Evolutionary conservation across 2,888 invertebrate species (phyloP).

Genomic region (Camponotus fellah): DNA sequence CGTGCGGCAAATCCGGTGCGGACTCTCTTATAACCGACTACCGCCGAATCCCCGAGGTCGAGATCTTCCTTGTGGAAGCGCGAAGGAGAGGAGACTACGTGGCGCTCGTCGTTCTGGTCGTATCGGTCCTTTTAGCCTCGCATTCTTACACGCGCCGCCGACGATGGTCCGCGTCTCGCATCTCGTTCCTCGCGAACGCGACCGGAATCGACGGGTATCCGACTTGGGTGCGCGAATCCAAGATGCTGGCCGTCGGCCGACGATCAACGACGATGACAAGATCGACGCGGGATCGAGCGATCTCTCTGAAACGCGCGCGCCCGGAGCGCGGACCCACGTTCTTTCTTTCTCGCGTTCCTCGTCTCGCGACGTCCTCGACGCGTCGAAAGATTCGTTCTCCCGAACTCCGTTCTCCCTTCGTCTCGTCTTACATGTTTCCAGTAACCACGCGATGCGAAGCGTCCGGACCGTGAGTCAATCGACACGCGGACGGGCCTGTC

Average conservation of each 20-base stretch:
- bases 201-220: conserved; percentile 16
- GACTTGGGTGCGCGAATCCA: background rate
- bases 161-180: conserved; percentile 34
- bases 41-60: conserved; percentile 33
- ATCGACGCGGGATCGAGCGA: conserved; percentile 27
- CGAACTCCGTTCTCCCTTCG: conserved; percentile 19
- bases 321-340: conserved; percentile 40
- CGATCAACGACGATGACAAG: background rate
- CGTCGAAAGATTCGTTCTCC: conserved; percentile 50
- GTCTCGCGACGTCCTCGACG: conserved; percentile 61
- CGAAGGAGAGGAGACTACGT: conserved; percentile 26
- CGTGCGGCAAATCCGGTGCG: conserved; percentile 24
- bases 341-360: conserved; percentile 61
- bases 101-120: background rate
- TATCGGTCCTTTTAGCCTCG: conserved; percentile 47
- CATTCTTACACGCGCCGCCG: conserved; percentile 55
- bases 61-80: conserved; percentile 20
- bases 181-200: conserved; percentile 26
- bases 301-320: conserved; percentile 19
- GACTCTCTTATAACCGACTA: conserved; percentile 18
- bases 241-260: background rate
- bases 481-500: conserved; percentile 2
- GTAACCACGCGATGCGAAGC: conserved; percentile 19
- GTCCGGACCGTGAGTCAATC: background rate
- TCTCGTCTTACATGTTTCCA: conserved; percentile 51